These are phyloP conservation scores for Hypocryptadius cinnamomeus DNA, from an alignment of 2,113 vertebrate genomes.

Conservation along the genomic window DNA sequence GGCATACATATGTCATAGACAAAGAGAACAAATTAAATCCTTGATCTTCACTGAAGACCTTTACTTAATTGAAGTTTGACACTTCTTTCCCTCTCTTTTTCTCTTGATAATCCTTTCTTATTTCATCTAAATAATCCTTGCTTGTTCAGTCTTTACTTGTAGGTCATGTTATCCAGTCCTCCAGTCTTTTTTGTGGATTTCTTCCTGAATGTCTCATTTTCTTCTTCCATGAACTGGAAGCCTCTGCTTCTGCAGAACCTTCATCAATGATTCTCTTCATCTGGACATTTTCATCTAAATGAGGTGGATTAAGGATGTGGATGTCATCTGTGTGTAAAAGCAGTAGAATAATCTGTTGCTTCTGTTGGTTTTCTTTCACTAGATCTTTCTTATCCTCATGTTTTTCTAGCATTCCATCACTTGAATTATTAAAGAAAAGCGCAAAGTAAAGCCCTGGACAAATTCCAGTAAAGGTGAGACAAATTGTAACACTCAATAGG, in stretches of 20 bases:
- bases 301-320: not conserved
- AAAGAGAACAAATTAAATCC: not conserved
- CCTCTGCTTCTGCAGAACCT: not conserved
- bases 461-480: not conserved
- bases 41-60: not conserved
- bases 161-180: not conserved
- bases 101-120: not conserved
- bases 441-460: not conserved
- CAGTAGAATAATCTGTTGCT: not conserved
- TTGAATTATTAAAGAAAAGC: not conserved
- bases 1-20: not conserved
- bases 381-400: not conserved
- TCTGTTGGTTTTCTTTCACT: not conserved
- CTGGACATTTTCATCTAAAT: not conserved
- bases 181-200: not conserved
- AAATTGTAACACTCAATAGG: not conserved
- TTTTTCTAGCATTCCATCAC: not conserved
- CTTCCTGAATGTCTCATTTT: not conserved
- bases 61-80: not conserved
- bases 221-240: not conserved
- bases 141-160: not conserved
- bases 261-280: not conserved
- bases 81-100: not conserved
- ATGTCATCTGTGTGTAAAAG: not conserved
- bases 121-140: not conserved